A percentile compares a stretch with the other conserved stretches of the same genome.
These are phyloP conservation scores for Cepaea hortensis DNA, from an alignment of 2,888 invertebrate genomes.

Conservation along the genomic window DNA sequence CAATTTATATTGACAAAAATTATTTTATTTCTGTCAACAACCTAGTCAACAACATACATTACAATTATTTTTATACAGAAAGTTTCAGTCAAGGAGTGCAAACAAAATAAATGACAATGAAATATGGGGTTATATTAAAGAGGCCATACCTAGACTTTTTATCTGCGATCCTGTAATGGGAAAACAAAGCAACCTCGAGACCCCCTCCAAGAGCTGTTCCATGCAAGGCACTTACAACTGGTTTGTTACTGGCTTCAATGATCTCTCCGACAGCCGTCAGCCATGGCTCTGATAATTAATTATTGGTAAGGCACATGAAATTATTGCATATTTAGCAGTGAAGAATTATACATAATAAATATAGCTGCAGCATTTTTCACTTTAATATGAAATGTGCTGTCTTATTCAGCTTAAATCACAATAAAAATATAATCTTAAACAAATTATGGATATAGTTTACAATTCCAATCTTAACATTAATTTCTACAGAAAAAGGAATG, in stretches of 20 bases:
- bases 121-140: not conserved
- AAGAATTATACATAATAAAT: not conserved
- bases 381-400: not conserved
- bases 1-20: too few relatives aligned
- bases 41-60: too few relatives aligned
- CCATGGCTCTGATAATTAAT: constrained; percentile 54
- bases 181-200: constrained; percentile 93
- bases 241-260: constrained; percentile 90
- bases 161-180: constrained; percentile 95
- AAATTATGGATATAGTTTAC: not conserved
- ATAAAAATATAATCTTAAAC: not conserved
- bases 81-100: too few relatives aligned
- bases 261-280: constrained; percentile 82
- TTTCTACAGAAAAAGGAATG: too few relatives aligned
- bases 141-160: constrained; percentile 82
- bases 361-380: not conserved
- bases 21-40: too few relatives aligned
- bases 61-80: too few relatives aligned
- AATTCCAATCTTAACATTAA: too few relatives aligned
- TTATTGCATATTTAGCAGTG: not conserved
- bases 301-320: not conserved
- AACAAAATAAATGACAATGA: too few relatives aligned
- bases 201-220: constrained; percentile 96
- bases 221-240: constrained; percentile 94
- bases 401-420: not conserved